Evolutionary conservation across 2,797 vertebrate genomes (phyloP).

Genomic region (Podarcis siculus): DNA sequence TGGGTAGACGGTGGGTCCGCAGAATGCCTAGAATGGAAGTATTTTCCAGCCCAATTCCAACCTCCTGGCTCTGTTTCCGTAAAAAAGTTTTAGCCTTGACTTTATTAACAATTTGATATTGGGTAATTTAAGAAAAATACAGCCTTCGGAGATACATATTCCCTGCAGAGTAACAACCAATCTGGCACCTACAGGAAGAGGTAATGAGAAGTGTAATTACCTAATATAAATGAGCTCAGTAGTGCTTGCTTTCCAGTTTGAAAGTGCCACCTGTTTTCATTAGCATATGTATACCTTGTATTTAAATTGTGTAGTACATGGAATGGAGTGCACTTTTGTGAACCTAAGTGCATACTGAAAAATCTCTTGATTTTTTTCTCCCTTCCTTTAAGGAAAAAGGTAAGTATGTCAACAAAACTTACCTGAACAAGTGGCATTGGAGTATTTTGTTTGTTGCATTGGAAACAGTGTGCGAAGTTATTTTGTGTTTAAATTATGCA

Average conservation of each 20-base stretch:
- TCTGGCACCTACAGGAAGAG: slow-evolving; percentile 59
- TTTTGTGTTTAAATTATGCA: slow-evolving; percentile 41
- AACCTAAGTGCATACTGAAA: slow-evolving; percentile 2
- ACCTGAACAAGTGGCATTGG: not conserved
- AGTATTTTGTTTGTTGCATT: not conserved
- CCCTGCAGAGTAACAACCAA: slow-evolving; percentile 62
- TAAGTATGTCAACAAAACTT: slow-evolving; percentile 16
- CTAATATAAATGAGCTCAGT: slow-evolving; percentile 67
- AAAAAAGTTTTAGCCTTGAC: slow-evolving; percentile 40
- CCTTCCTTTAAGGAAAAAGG: slow-evolving; percentile 10
- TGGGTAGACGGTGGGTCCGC: slow-evolving; percentile 1
- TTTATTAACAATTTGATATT: slow-evolving; percentile 58
- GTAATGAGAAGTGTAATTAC: slow-evolving; percentile 69
- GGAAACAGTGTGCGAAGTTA: not conserved
- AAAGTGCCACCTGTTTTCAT: slow-evolving; percentile 66
- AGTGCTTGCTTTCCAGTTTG: slow-evolving; percentile 67
- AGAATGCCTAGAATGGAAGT: slow-evolving; percentile 15
- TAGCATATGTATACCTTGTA: slow-evolving; percentile 42
- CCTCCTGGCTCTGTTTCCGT: not conserved
- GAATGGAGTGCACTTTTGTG: slow-evolving; percentile 5
- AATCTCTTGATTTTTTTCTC: slow-evolving; percentile 7
- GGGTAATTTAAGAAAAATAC: slow-evolving; percentile 60
- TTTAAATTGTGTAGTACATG: not conserved
- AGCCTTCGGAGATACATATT: slow-evolving; percentile 50
- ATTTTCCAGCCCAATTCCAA: slow-evolving; percentile 16